Evolutionary conservation across 2,113 vertebrate genomes (phyloP).

Genomic region (Hippocampus zosterae): DNA sequence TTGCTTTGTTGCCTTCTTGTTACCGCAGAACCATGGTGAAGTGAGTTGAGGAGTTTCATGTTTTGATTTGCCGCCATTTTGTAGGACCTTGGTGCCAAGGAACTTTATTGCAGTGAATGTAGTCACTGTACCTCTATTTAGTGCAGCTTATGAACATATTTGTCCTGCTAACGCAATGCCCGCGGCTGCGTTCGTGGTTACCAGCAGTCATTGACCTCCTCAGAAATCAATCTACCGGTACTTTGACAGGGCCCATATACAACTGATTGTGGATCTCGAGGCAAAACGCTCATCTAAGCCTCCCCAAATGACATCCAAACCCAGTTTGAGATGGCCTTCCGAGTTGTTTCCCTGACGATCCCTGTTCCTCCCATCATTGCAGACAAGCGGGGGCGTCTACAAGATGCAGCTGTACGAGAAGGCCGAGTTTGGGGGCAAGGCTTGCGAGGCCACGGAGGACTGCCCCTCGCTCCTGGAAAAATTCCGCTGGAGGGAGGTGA

Average conservation of each 20-base stretch:
- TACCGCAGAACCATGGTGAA: too few relatives aligned
- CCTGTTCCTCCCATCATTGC: constrained; percentile 5
- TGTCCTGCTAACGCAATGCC: constrained; percentile 30
- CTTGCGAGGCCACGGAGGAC: constrained; percentile 82
- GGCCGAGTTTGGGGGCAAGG: constrained; percentile 84
- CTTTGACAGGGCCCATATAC: neutral
- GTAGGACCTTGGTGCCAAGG: too few relatives aligned
- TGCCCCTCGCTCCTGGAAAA: constrained; percentile 85
- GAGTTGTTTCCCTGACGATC: neutral
- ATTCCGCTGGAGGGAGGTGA: constrained; percentile 81
- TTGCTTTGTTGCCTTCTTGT: too few relatives aligned
- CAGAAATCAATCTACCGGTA: neutral
- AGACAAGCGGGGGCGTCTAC: constrained; percentile 78
- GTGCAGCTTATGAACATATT: neutral
- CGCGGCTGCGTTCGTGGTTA: constrained; percentile 14
- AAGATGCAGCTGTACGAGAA: constrained; percentile 91
- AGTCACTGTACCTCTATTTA: neutral
- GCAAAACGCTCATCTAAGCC: neutral
- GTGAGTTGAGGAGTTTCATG: too few relatives aligned
- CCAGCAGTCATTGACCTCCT: neutral
- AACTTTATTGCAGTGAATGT: too few relatives aligned
- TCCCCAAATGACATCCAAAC: neutral
- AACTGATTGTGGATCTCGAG: neutral
- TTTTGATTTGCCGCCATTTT: too few relatives aligned
- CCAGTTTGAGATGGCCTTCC: neutral